Evolutionary conservation across 2,888 invertebrate genomes (phyloP), one percentile per base, ranked within the genome.

Genomic region (Sarcophaga variegata): DNA sequence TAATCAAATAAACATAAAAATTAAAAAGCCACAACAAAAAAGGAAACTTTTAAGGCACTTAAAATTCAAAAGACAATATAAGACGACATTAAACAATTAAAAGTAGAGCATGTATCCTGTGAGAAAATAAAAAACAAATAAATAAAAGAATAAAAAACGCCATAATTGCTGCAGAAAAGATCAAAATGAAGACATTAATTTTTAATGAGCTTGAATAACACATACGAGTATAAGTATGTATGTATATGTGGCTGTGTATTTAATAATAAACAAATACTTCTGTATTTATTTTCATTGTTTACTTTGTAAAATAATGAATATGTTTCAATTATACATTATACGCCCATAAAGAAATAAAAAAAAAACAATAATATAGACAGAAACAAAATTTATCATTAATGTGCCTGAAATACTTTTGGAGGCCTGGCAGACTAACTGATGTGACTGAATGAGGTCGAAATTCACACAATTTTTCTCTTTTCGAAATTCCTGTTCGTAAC

Each of bases 271-370:
- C 11, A 17, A 37, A 37, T 14, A 66, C 37, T 37, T 37, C 37
- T 37, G 10, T 37, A 67, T 12, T 45, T 20, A 45, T 67, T 67
- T 3, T 20, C 2, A 20, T 47, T 67, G 67, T 67, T 67, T 67
- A 67, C 47, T 67, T 67, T 45, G 12, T 67, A 67, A 45, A 67
- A 67, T 67, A 45, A 67, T 12, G 45, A 67, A 67, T 67, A 67
- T 20, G 45, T 67, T 45, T 67, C 20, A 67, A 67, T 67, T 67
- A 45, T 20, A 67, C 47, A 45, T 67, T 37, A n/a, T 45, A 11
- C 45, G 37, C 27, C 45, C 27, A 67, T n/a, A 27, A 17, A 27
- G 17, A 66, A 14, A 66, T 10, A 66, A 12, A 67, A 67, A 67
- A 67, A 22, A 22, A 22, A 12, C 6, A 20, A 2, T 20, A 45